These are phyloP conservation scores for Macrocentrus cingulum DNA, from an alignment of 1,140 invertebrate genomes.

Conservation along the genomic window DNA sequence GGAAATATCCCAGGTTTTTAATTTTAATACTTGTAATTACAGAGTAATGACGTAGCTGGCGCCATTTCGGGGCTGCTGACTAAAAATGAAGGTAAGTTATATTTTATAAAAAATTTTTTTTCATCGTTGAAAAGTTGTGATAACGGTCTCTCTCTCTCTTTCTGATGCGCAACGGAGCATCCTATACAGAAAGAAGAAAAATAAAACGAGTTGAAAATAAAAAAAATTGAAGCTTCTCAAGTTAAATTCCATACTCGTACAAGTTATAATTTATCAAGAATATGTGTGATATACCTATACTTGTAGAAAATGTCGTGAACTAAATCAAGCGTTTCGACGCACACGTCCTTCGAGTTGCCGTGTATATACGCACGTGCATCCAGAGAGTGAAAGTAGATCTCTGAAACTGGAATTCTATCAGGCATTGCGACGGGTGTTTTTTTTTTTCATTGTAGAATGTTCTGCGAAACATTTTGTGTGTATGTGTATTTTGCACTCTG, in stretches of 20 bases:
- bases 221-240: slow-evolving; percentile 23
- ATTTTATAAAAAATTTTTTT: slow-evolving; percentile 4
- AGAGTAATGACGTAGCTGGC: slow-evolving; percentile 25
- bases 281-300: slow-evolving; percentile 22
- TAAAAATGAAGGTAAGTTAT: slow-evolving; percentile 23
- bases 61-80: slow-evolving; percentile 5
- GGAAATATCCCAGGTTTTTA: slow-evolving; percentile 43
- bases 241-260: slow-evolving; percentile 33
- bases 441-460: neutral
- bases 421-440: slow-evolving; percentile 22
- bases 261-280: no score
- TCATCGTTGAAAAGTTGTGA: neutral
- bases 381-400: slow-evolving; percentile 47
- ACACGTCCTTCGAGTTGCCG: slow-evolving; percentile 38
- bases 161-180: slow-evolving; percentile 41
- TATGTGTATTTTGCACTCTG: no score
- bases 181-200: slow-evolving; percentile 6
- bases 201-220: slow-evolving; percentile 32
- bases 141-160: slow-evolving; percentile 43
- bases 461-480: no score
- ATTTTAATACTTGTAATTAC: slow-evolving; percentile 17
- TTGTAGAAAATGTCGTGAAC: slow-evolving; percentile 18
- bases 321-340: slow-evolving; percentile 31
- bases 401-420: slow-evolving; percentile 41
- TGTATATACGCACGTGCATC: slow-evolving; percentile 31